phyloP scores from a whole-genome alignment of 2,797 vertebrate species.

The Acrocephalus scirpaceus region DNA sequence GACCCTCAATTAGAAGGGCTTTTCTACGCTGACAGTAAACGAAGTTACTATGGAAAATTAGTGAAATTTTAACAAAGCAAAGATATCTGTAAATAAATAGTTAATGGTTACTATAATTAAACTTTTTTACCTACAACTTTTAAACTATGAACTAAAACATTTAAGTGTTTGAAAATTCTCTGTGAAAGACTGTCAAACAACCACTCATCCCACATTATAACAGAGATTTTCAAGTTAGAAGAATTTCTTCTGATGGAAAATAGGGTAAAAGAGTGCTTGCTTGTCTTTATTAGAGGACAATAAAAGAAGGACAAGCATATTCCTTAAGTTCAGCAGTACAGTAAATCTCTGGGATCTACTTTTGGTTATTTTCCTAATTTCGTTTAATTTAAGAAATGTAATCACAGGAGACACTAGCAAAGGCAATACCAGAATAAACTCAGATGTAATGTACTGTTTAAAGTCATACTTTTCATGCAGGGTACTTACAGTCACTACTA shows the following conservation, averaged over 20 bases:
- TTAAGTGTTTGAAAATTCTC: slow-evolving; percentile 42
- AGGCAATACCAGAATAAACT: slow-evolving; percentile 1
- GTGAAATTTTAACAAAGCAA: background rate
- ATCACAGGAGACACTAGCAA: background rate
- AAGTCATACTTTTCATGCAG: slow-evolving; percentile 1
- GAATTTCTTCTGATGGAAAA: background rate
- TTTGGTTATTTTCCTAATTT: slow-evolving; percentile 2
- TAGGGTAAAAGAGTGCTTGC: background rate
- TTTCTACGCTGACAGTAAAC: background rate
- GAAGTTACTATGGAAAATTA: slow-evolving; percentile 35
- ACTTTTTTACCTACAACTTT: slow-evolving; percentile 3
- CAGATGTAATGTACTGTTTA: background rate
- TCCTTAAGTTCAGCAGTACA: background rate
- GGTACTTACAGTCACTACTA: background rate
- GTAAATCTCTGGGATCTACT: background rate
- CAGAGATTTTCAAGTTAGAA: background rate
- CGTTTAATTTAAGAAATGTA: background rate
- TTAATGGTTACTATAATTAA: slow-evolving; percentile 23
- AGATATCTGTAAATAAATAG: background rate
- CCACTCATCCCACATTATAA: background rate
- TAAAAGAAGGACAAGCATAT: background rate
- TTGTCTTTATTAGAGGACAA: background rate
- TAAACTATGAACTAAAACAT: slow-evolving; percentile 38
- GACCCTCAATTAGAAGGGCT: background rate
- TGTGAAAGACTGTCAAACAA: background rate